phyloP scores from a whole-genome alignment of 2,113 vertebrate species.

The Kobus ellipsiprymnus region DNA sequence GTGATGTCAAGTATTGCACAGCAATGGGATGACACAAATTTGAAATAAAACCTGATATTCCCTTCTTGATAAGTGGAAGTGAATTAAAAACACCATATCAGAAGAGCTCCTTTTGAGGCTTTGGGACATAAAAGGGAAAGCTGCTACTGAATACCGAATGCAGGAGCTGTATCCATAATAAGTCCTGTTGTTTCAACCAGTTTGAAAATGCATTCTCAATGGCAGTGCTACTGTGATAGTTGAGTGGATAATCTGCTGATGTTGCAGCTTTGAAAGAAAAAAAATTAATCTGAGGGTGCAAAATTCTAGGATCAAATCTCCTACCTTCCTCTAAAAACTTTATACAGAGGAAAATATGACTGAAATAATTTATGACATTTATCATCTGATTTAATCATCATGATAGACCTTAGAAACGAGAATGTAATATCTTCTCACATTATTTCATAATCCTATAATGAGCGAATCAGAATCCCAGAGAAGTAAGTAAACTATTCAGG shows the following conservation, averaged over 20 bases:
- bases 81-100: conserved; percentile 30
- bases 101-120: background rate
- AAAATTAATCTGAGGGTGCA: background rate
- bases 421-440: background rate
- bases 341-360: background rate
- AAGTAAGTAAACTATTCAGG: background rate
- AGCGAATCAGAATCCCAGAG: background rate
- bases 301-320: background rate
- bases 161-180: background rate
- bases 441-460: background rate
- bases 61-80: background rate
- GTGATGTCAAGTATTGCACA: conserved; percentile 48
- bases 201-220: background rate
- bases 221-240: background rate
- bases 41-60: conserved; percentile 23
- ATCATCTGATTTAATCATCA: background rate
- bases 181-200: background rate
- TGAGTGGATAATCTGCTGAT: background rate
- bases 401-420: background rate
- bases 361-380: background rate
- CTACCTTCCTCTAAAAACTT: background rate
- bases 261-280: background rate
- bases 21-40: conserved; percentile 35
- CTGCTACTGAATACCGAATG: background rate
- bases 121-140: background rate